These are phyloP conservation scores for Euthynnus affinis DNA, from an alignment of 2,797 vertebrate species.

Conservation along the genomic window DNA sequence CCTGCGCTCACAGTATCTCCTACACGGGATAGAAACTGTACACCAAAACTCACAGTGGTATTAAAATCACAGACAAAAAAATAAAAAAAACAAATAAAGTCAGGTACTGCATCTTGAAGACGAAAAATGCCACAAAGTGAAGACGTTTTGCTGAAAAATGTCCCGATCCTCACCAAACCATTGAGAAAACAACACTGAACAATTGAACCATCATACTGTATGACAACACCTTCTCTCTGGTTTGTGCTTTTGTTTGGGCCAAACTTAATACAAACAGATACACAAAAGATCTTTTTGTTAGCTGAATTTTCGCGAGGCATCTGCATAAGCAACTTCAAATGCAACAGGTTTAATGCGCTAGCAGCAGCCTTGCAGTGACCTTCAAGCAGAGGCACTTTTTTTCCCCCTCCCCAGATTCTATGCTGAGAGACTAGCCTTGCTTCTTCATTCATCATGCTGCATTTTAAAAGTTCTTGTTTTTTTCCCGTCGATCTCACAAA, in stretches of 20 bases:
- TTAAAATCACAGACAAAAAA: slow-evolving; percentile 72
- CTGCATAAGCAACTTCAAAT: slow-evolving; percentile 41
- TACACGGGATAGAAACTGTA: slow-evolving; percentile 55
- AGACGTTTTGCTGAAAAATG: slow-evolving; percentile 66
- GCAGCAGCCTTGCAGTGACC: slow-evolving; percentile 36
- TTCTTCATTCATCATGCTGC: slow-evolving; percentile 24
- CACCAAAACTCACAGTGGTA: slow-evolving; percentile 75
- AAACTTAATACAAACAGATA: slow-evolving; percentile 54
- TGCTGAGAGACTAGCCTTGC: slow-evolving; percentile 22
- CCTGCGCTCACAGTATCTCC: slow-evolving; percentile 21
- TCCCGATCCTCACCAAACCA: slow-evolving; percentile 72
- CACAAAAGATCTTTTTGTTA: slow-evolving; percentile 52
- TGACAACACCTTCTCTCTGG: slow-evolving; percentile 60
- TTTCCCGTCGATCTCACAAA: slow-evolving; percentile 35
- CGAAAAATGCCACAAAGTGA: slow-evolving; percentile 72
- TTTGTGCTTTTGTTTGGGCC: slow-evolving; percentile 63
- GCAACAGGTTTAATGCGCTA: neutral
- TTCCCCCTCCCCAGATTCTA: neutral
- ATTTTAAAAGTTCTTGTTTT: slow-evolving; percentile 19
- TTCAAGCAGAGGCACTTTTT: slow-evolving; percentile 40
- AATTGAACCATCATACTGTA: slow-evolving; percentile 58
- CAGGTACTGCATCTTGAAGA: slow-evolving; percentile 77
- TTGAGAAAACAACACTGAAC: slow-evolving; percentile 76
- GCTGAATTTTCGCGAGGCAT: slow-evolving; percentile 35
- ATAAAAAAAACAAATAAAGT: slow-evolving; percentile 26